Base-by-base conservation (phyloP, 2,797 vertebrate species). In the Siniperca undulata region DNA sequence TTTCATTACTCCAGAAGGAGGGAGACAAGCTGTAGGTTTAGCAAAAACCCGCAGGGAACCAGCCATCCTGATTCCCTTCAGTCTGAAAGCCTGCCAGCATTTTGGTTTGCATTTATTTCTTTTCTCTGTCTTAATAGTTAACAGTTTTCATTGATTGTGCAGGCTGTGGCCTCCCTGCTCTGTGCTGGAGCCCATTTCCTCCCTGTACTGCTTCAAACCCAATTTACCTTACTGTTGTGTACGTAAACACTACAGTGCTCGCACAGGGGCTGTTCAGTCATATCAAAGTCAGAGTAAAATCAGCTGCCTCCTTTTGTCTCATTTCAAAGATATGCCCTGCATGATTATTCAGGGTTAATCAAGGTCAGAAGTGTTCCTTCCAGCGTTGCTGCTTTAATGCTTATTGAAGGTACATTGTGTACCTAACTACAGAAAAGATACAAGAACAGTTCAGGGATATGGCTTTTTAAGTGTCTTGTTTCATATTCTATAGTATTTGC, bases 281-380 rank as follows among this genome's bases (percentile, higher is more conserved):
- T 82, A 87, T 88, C 73, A 80, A 84, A 87, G 82, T 77, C 30
- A 58, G 56, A 74, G 72, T 71, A 40, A 81, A 91, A 84, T 82
- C 74, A 11, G 55, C 91, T 69, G 64, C 83, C 48, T 90, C 78
- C 86, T 87, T 90, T 90, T 91, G 92, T 91, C 85, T 88, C 92
- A 93, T 90, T 93, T 94, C 88, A 92, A 89, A 92, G 81, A 90
- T 87, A 85, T 89, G 78, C 76, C 83, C 80, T 74, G 78, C 85
- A 80, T 85, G 81, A 85, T 87, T 89, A 88, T 91, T 92, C 83
- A 88, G 88, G 85, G 91, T 91, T 91, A 87, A 93, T 94, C 94
- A 93, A 94, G 93, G 93, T 91, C 91, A 91, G 30, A 84, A 81
- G 80, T 86, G 73, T 89, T 89, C 79, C 85, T 79, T 80, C 77